Base-by-base conservation (phyloP, 2,113 vertebrate genomes). In the Urocolius indicus region DNA sequence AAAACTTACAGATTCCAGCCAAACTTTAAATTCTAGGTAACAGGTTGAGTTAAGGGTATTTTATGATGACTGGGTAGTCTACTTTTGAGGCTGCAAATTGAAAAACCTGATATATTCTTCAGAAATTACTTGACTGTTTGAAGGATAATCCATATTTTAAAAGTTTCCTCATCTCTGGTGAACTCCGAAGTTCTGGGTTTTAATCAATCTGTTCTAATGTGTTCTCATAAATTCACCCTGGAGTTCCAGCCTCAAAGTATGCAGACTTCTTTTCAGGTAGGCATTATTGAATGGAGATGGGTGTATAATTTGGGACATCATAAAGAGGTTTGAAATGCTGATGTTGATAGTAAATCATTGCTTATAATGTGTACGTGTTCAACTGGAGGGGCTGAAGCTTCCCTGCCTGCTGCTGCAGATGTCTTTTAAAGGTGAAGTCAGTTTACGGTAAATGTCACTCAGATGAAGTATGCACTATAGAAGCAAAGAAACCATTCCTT, bases 361-460 rank as follows among this genome's bases (percentile, higher is more conserved):
- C 94, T 84, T 12, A 10, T 13, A 29, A 77, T 59, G 68, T 73
- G 15, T 24, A 46, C 0, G 4, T 86, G 13, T 55, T 46, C 87
- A 18, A 0, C 23, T 30, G 90, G 68, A 54, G 83, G 90, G 87
- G 61, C 90, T 94, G 91, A 24, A 79, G 80, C 93, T 91, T 92
- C 92, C 96, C 79, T 10, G 8, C 78, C 30, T 49, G 10, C 27
- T 4, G 1, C 76, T 63, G 69, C 96, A 95, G 94, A 95, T 97
- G 97, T 88, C 97, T 97, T 95, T 18, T 96, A 96, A 97, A 98
- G 97, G 98, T 97, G 97, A 96, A 98, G 87, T 97, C 83, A 93
- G 74, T 97, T 97, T 96, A 96, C 24, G 77, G 92, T 96, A 97
- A 97, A 96, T 97, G 97, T 98, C 98, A 97, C 65, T 95, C 95